Evolutionary conservation across 2,113 vertebrate species (phyloP).

Genomic region (Trinectes maculatus): DNA sequence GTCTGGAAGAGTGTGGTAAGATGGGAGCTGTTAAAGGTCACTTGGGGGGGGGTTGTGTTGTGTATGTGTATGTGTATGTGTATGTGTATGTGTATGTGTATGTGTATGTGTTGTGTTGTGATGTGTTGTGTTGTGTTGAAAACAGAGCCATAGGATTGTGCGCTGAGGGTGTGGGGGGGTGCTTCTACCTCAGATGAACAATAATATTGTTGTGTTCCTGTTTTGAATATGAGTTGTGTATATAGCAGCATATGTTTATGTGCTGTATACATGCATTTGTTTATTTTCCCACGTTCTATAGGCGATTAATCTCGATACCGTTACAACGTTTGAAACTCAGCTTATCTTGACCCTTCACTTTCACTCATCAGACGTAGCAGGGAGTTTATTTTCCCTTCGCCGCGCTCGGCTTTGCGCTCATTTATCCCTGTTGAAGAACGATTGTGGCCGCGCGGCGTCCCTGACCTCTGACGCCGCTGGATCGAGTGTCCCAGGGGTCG

Average conservation of each 20-base stretch:
- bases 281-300: constrained; percentile 38
- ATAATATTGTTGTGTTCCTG: too few species aligned
- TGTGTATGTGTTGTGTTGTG: too few species aligned
- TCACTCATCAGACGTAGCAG: constrained; percentile 48
- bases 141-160: too few species aligned
- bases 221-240: too few species aligned
- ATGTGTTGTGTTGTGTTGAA: too few species aligned
- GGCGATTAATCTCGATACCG: constrained; percentile 26
- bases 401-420: constrained; percentile 29
- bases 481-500: constrained; percentile 16
- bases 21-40: constrained; percentile 84
- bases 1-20: constrained; percentile 60
- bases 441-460: constrained; percentile 10
- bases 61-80: background rate
- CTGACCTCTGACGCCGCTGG: constrained; percentile 26
- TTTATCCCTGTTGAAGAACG: constrained; percentile 31
- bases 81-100: background rate
- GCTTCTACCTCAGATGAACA: too few species aligned
- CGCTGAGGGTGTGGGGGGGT: too few species aligned
- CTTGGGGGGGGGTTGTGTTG: constrained; percentile 68
- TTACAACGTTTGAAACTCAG: constrained; percentile 8
- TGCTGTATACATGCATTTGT: constrained; percentile 4
- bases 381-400: constrained; percentile 68
- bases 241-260: background rate
- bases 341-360: constrained; percentile 35